phyloP scores from a whole-genome alignment of 2,888 invertebrate species.

The Synanthedon andrenaeformis region DNA sequence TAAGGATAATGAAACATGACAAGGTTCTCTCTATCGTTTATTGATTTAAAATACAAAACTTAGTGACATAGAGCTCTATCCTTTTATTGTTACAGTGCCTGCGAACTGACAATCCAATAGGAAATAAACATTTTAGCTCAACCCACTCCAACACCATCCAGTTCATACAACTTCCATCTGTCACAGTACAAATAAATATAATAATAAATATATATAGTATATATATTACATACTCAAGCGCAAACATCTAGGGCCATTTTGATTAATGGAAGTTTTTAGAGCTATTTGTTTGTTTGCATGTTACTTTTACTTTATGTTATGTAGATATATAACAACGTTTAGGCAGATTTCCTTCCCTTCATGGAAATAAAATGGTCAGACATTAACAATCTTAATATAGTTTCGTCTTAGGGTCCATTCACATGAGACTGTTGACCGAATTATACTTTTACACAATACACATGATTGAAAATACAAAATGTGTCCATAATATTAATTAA shows the following conservation, averaged over 20 bases:
- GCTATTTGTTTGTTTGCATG: conserved; percentile 37
- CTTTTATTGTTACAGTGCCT: conserved; percentile 71
- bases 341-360: conserved; percentile 31
- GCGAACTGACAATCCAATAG: conserved; percentile 71
- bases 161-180: conserved; percentile 35
- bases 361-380: conserved; percentile 8
- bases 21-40: conserved; percentile 69
- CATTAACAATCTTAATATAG: neutral
- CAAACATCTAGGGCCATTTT: conserved; percentile 54
- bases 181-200: conserved; percentile 51
- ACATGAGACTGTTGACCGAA: too few relatives aligned
- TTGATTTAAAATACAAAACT: conserved; percentile 72
- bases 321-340: conserved; percentile 9
- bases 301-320: conserved; percentile 3
- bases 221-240: conserved; percentile 38
- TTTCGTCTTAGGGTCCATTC: too few relatives aligned
- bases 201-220: conserved; percentile 34
- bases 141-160: conserved; percentile 31
- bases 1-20: conserved; percentile 22
- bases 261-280: conserved; percentile 38
- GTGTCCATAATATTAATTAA: too few relatives aligned
- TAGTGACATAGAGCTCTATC: conserved; percentile 71
- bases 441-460: too few relatives aligned
- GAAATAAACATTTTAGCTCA: conserved; percentile 63
- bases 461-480: too few relatives aligned